phyloP scores from a whole-genome alignment of 1,140 invertebrate genomes.

The Lepidurus couesii region DNA sequence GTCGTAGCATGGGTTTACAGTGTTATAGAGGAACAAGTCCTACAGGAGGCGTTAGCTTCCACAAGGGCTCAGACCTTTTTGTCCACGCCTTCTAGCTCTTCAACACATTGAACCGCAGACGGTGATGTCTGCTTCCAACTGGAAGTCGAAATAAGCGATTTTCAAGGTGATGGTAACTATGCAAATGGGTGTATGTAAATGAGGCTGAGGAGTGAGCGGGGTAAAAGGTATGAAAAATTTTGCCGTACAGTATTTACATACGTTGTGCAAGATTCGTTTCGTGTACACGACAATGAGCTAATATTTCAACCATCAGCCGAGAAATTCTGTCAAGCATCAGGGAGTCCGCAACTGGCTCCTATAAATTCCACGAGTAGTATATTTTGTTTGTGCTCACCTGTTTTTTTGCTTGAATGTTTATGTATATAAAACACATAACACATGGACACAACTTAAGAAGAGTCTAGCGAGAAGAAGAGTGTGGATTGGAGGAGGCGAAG shows the following conservation, averaged over 20 bases:
- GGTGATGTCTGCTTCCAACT: background rate
- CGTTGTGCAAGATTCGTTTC: slow-evolving; percentile 13
- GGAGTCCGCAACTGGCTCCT: slow-evolving; percentile 12
- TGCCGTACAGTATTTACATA: background rate
- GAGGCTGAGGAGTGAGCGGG: background rate
- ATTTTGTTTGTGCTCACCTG: background rate
- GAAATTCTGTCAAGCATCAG: slow-evolving; percentile 15
- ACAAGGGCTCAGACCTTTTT: too few relatives aligned
- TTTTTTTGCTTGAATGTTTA: background rate
- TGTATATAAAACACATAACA: slow-evolving; percentile 7
- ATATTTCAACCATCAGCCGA: slow-evolving; percentile 11
- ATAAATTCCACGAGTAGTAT: slow-evolving; percentile 1
- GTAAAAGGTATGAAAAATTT: slow-evolving; percentile 1
- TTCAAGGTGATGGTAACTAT: slow-evolving; percentile 13
- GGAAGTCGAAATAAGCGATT: background rate
- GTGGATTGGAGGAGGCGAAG: background rate
- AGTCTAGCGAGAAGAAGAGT: background rate
- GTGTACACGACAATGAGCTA: slow-evolving; percentile 18
- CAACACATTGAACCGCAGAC: too few relatives aligned
- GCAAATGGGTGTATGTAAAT: background rate
- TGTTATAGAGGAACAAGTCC: too few relatives aligned
- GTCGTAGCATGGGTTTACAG: too few relatives aligned
- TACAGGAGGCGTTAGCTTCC: too few relatives aligned
- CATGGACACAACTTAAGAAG: background rate
- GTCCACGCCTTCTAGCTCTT: too few relatives aligned